Evolutionary conservation across 1,140 invertebrate genomes (phyloP).

Genomic region (Colletes latitarsis): DNA sequence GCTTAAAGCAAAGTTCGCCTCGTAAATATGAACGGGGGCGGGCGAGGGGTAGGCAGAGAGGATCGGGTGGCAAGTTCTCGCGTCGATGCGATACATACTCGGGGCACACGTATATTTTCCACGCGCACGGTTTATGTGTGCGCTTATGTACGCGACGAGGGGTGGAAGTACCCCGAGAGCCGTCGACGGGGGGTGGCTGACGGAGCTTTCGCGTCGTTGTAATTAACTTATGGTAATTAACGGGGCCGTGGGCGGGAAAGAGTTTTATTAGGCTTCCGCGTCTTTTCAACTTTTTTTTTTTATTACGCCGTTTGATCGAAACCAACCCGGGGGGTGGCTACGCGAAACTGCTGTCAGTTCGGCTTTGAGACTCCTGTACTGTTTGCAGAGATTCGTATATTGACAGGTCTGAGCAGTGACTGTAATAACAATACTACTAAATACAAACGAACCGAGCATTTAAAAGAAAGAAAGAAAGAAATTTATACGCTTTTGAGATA

Average conservation of each 20-base stretch:
- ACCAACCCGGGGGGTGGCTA: no score
- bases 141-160: neutral
- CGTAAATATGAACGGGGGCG: constrained; percentile 71
- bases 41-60: neutral
- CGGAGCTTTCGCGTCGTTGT: constrained; percentile 43
- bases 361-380: neutral
- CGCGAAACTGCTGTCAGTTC: neutral
- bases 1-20: constrained; percentile 77
- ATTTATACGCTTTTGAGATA: no score
- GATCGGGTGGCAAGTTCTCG: constrained; percentile 13
- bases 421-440: no score
- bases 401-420: no score
- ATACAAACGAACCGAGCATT: no score
- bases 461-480: no score
- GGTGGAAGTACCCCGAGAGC: constrained; percentile 4
- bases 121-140: neutral
- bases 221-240: constrained; percentile 60
- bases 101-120: neutral
- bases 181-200: neutral
- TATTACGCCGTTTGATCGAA: constrained; percentile 32
- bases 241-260: constrained; percentile 31
- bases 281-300: constrained; percentile 41
- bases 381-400: no score
- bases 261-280: constrained; percentile 44
- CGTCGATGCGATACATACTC: constrained; percentile 7